Base-by-base conservation (phyloP, 2,888 invertebrate species). In the Scaptomyza polygonia region DNA sequence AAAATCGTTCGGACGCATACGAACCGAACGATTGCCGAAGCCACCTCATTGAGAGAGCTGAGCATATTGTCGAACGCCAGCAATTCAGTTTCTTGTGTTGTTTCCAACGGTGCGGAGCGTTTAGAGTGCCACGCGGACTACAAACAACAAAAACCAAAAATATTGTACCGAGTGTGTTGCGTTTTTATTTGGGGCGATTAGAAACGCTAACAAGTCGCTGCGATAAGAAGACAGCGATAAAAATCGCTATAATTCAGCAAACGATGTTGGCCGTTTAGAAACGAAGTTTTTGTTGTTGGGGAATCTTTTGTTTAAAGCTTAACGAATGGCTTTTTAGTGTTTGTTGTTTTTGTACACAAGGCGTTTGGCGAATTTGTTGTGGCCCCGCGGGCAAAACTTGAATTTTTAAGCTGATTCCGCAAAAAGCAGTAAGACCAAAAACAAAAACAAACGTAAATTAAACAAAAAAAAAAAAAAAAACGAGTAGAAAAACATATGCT, bases 361-460 rank as follows among this genome's bases (percentile, higher is more conserved):
- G 67, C 68, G 62, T 58, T 66, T 73, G 34, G 56, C 67, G 64
- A 51, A 61, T 69, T 68, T 32, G 32, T 56, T 39, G 54, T 67
- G 62, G 71, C 72, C 71, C 72, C 58, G 73, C 74, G 68, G 62
- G 77, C 81, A 79, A 88, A 88, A 88, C 87, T 87, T 87, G 88
- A 87, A 88, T 82, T 85, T 73, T 77, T 58, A 79, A 82, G 87
- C 88, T 88, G 87, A 87, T 77, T 82, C 78, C 76, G 87, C 87
- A 64, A 84, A 77, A 79, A 73, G 18, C 40, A 47, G 29, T 52
- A 54, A 43, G 51, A 56, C 49, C 49, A 34, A 55, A 48, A 64
- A 67, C 8, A 42, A 68, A 55, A 70, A 59, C 25, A 42, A 29
- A 34, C 45, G 43, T 48, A 58, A 52, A 57, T 30, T 2, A 43